phyloP scores from a whole-genome alignment of 2,113 vertebrate genomes.

The Lates calcarifer region DNA sequence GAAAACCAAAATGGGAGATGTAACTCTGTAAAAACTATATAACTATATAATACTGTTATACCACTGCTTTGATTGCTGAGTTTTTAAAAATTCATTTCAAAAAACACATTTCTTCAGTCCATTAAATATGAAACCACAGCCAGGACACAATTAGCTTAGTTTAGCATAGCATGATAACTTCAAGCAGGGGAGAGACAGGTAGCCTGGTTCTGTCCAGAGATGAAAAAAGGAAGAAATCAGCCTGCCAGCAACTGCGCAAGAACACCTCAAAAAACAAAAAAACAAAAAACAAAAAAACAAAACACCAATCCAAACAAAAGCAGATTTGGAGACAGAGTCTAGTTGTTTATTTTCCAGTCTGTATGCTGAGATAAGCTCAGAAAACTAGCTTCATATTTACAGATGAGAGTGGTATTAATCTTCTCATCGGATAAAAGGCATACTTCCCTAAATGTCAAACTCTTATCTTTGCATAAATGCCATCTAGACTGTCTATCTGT shows the following conservation, averaged over 20 bases:
- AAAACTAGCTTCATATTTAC: background rate
- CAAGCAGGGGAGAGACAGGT: background rate
- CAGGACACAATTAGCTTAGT: background rate
- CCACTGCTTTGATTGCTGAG: background rate
- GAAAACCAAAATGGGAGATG: constrained; percentile 21
- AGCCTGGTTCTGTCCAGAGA: background rate
- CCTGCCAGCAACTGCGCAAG: too few species aligned
- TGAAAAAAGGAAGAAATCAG: background rate
- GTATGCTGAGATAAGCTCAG: background rate
- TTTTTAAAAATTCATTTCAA: background rate
- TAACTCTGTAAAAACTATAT: constrained; percentile 1
- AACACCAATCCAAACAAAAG: background rate
- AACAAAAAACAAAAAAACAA: background rate
- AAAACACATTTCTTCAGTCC: too few species aligned
- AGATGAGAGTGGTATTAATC: background rate
- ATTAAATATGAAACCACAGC: background rate
- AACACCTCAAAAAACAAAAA: too few species aligned
- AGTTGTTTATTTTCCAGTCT: too few species aligned
- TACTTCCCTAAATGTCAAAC: background rate
- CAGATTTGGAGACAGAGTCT: background rate
- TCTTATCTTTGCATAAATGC: background rate
- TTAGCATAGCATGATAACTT: background rate
- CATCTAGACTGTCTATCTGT: background rate
- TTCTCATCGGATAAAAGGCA: background rate
- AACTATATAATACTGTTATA: background rate